These are phyloP conservation scores for Mythimna lalbum DNA, from an alignment of 2,888 invertebrate species.

Conservation along the genomic window DNA sequence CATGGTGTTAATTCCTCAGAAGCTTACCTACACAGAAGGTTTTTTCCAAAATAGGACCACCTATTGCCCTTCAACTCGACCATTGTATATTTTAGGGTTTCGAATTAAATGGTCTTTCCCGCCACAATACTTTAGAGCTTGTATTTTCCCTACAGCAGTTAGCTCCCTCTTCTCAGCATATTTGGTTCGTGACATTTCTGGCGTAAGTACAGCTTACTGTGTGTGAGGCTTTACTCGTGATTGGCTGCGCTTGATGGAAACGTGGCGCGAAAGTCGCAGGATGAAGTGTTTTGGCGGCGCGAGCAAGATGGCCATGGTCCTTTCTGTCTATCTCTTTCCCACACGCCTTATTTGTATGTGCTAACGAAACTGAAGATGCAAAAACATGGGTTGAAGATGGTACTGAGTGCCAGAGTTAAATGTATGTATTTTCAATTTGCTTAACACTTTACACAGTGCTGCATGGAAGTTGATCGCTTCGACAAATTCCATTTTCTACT, in stretches of 20 bases:
- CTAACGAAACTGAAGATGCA: constrained; percentile 83
- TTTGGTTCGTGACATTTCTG: constrained; percentile 70
- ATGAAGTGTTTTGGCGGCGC: constrained; percentile 81
- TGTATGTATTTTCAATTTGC: constrained; percentile 64
- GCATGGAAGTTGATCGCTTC: constrained; percentile 67
- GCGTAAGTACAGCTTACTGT: constrained; percentile 79
- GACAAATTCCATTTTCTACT: constrained; percentile 39
- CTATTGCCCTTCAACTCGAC: background rate
- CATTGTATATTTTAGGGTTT: background rate
- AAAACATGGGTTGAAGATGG: constrained; percentile 57
- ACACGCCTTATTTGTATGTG: constrained; percentile 77
- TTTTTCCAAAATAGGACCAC: background rate
- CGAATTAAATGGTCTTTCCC: background rate
- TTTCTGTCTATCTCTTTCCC: constrained; percentile 79
- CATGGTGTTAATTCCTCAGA: background rate
- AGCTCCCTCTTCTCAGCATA: constrained; percentile 67
- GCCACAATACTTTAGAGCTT: too few relatives aligned
- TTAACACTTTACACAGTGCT: constrained; percentile 62
- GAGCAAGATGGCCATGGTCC: constrained; percentile 90
- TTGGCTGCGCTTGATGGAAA: constrained; percentile 69
- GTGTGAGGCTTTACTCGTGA: constrained; percentile 76
- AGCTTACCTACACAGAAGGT: too few relatives aligned
- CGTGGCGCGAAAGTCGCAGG: constrained; percentile 76
- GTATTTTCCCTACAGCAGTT: constrained; percentile 2
- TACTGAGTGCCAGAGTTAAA: constrained; percentile 46